Percentiles rank a stretch among this genome's conserved stretches.
Evolutionary conservation across 2,888 invertebrate genomes (phyloP).

Genomic region (Ochropleura plecta): DNA sequence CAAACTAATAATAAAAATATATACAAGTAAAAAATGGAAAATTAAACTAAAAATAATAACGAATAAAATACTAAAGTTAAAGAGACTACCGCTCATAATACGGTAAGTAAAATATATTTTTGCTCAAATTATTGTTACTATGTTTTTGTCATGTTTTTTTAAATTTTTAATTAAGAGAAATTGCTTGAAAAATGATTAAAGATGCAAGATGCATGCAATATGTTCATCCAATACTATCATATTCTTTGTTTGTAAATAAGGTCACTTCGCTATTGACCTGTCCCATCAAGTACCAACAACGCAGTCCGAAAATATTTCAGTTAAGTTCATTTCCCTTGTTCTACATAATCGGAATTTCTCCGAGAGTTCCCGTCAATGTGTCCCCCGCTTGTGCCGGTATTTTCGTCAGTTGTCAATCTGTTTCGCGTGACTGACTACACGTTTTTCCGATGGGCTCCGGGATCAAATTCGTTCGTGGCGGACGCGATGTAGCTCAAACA

Average conservation of each 20-base stretch:
- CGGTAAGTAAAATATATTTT: too few species aligned
- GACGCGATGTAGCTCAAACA: slow-evolving; percentile 74
- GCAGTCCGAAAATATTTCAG: slow-evolving; percentile 23
- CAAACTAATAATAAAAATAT: too few species aligned
- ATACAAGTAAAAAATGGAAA: too few species aligned
- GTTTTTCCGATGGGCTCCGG: slow-evolving; percentile 68
- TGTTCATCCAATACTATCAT: background rate
- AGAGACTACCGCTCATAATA: too few species aligned
- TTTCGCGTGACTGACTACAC: slow-evolving; percentile 79
- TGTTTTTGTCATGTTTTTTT: too few species aligned
- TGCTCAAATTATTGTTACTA: too few species aligned
- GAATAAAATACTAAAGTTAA: too few species aligned
- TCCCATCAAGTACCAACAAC: slow-evolving; percentile 2
- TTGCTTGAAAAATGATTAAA: too few species aligned
- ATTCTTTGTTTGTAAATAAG: background rate
- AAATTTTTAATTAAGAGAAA: too few species aligned
- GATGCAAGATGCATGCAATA: too few species aligned
- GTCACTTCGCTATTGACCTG: background rate
- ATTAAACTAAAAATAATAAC: too few species aligned
- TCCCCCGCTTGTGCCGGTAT: slow-evolving; percentile 66
- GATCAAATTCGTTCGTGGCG: slow-evolving; percentile 79
- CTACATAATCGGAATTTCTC: slow-evolving; percentile 66
- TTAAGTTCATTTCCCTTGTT: slow-evolving; percentile 43
- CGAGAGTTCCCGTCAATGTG: slow-evolving; percentile 58
- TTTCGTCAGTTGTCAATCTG: slow-evolving; percentile 85